Evolutionary conservation across 2,888 invertebrate species (phyloP).

Genomic region (Scelioninae gen. 1): DNA sequence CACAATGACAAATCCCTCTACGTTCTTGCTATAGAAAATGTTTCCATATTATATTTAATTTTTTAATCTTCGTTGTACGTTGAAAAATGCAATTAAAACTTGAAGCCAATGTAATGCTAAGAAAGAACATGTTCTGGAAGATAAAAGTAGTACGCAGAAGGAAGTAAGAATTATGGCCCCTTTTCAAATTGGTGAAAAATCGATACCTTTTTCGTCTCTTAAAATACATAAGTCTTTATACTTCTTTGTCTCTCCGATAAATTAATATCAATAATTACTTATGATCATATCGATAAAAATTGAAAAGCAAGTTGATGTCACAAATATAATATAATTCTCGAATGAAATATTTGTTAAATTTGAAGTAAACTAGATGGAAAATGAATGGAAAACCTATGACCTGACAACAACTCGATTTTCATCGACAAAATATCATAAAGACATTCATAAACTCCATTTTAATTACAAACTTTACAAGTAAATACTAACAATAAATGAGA

Average conservation of each 20-base stretch:
- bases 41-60: too few species aligned
- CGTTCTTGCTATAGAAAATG: neutral
- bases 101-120: neutral
- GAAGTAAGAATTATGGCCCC: conserved; percentile 58
- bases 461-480: conserved; percentile 61
- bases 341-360: too few species aligned
- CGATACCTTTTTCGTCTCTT: conserved; percentile 40
- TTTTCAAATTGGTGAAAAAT: conserved; percentile 56
- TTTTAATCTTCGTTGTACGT: too few species aligned
- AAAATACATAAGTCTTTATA: conserved; percentile 68
- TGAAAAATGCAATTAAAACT: neutral
- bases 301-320: conserved; percentile 37
- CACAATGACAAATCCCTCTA: conserved; percentile 18
- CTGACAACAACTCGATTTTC: conserved; percentile 41
- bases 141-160: conserved; percentile 49
- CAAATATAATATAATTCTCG: conserved; percentile 8
- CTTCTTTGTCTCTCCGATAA: conserved; percentile 70
- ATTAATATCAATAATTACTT: conserved; percentile 61
- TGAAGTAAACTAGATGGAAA: too few species aligned
- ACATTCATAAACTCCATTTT: conserved; percentile 56
- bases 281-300: conserved; percentile 29
- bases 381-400: conserved; percentile 12
- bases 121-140: neutral
- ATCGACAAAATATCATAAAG: conserved; percentile 32
- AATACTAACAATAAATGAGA: conserved; percentile 49